phyloP scores from a whole-genome alignment of 1,140 invertebrate genomes.

The Daktulosphaira vitifoliae region DNA sequence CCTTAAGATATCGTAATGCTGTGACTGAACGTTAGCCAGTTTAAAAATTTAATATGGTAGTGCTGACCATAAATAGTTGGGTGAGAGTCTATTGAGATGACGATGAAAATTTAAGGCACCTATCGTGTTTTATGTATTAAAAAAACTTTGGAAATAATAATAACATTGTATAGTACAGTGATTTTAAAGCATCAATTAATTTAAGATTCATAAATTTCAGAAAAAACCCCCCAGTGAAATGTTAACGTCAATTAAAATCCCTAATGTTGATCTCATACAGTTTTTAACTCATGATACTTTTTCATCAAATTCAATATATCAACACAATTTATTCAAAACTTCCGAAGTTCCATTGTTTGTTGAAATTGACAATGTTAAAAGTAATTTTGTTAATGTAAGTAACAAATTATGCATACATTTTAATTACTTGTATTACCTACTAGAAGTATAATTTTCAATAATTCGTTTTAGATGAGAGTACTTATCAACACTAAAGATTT shows the following conservation, averaged over 20 bases:
- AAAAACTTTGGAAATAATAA: too few relatives aligned
- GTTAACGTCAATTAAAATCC: slow-evolving; percentile 60
- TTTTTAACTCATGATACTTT: slow-evolving; percentile 59
- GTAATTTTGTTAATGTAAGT: slow-evolving; percentile 74
- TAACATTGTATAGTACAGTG: slow-evolving; percentile 1
- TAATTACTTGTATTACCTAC: background rate
- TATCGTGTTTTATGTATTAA: too few relatives aligned
- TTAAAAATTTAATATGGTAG: too few relatives aligned
- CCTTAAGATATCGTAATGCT: too few relatives aligned
- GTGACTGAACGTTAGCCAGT: too few relatives aligned
- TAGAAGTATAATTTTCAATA: too few relatives aligned
- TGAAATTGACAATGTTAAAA: slow-evolving; percentile 67
- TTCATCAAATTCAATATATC: slow-evolving; percentile 45
- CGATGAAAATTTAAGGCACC: too few relatives aligned
- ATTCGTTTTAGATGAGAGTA: slow-evolving; percentile 52
- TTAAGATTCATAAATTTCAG: slow-evolving; percentile 43
- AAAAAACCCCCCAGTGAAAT: slow-evolving; percentile 55
- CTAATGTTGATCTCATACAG: slow-evolving; percentile 55
- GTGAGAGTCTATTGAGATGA: too few relatives aligned
- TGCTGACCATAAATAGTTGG: too few relatives aligned
- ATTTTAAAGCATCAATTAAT: background rate
- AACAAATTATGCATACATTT: background rate
- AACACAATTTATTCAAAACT: slow-evolving; percentile 54
- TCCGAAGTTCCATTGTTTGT: slow-evolving; percentile 61
- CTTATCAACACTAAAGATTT: slow-evolving; percentile 64